Evolutionary conservation across 1,140 invertebrate species (phyloP), one percentile per base, ranked within the genome.

Genomic region (Venustaconcha ellipsiformis): DNA sequence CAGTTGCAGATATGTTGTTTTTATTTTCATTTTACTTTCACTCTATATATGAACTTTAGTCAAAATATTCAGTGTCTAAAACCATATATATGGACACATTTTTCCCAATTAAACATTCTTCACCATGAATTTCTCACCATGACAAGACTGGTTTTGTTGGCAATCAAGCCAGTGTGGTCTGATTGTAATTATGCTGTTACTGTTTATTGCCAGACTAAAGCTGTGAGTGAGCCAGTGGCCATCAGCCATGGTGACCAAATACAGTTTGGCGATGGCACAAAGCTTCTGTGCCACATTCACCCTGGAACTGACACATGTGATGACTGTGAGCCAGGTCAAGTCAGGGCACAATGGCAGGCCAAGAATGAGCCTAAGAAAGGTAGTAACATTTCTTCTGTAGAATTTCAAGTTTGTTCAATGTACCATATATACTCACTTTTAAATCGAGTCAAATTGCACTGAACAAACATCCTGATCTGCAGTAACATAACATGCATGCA

Each of bases 281-380:
- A 93, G 79, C 84, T 98, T 0, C 85, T 96, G 4, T 94, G 96
- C 83, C 97, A 98, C 87, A 94, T 98, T 70, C 97, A 98, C 88
- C 91, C 92, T 48, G 95, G 96, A 0, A 91, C 92, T 76, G 94
- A 95, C 78, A 98, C 96, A 0, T 98, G 97, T 86, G 94, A 94
- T 0, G 92, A 94, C 76, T 98, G 97, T 91, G 96, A 97, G 87
- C 96, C 96, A 0, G 96, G 96, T 14, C 91, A 96, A 48, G 83
- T 95, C 58, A 88, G 90, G 78, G 81, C 85, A 84, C 58, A 74
- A 48, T 23, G 74, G 57, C 56, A 68, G 15, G 74, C 79, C 18
- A 78, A 71, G 60, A 37, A 79, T 20, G 37, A 70, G 18, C 55
- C 62, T 64, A 37, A 73, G 26, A 58, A 71, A 71, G 65, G 58